Base-by-base conservation (phyloP, 2,797 vertebrate species). In the Eupleurogrammus muticus region DNA sequence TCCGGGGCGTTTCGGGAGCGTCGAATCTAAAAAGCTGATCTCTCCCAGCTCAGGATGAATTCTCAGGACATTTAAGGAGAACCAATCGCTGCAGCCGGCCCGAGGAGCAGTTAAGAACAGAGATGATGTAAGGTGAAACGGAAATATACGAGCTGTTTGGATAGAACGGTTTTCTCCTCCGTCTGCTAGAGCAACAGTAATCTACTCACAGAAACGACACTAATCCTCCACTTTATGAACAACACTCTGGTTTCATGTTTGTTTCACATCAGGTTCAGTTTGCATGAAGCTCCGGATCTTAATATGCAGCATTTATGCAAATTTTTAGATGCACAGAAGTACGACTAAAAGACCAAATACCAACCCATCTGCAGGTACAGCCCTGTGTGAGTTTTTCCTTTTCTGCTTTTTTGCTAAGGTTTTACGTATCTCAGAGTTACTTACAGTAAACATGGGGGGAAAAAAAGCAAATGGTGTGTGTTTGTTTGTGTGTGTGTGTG, bases 281-380 rank as follows among this genome's bases (percentile, higher is more conserved):
- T n/a, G n/a, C n/a, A n/a, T n/a, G 28, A 28, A 3, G 3, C 28
- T 28, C 6, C 3, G 28, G 28, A 3, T 28, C 6, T 28, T 28
- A 28, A 3, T n/a, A n/a, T 28, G 28, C 28, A 28, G 6, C 28
- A 28, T 28, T 28, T 28, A 28, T 28, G 3, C 28, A 28, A n/a
- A n/a, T n/a, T 28, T 28, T 28, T 28, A 28, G 28, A 47, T 46
- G 35, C 32, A 56, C 38, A 42, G 13, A 77, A 60, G 51, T 40
- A 54, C 35, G 58, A 53, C 20, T 36, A 19, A 62, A n/a, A 35
- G 42, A 16, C 46, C 62, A 65, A 63, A 56, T 58, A 28, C 48
- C 20, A 5, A 32, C 34, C 66, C 16, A 23, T 32, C 65, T 60
- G 62, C 59, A 55, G 57, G 56, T 44, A 42, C 44, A 54, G 48